Evolutionary conservation across 2,797 vertebrate species (phyloP).

Genomic region (Peromyscus attwateri): DNA sequence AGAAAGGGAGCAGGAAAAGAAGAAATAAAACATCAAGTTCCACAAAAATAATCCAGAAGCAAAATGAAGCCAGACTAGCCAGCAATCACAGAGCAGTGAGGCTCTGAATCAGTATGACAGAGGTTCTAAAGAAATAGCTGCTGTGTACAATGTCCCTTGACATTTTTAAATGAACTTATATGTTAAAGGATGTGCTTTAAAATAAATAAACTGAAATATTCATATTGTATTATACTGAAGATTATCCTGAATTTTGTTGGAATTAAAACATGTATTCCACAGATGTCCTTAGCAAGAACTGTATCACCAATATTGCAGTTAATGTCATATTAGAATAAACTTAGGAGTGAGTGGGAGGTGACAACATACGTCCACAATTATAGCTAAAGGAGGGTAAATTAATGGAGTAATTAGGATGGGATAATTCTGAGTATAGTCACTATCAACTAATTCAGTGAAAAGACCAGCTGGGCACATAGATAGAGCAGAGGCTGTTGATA

Average conservation of each 20-base stretch:
- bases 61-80: neutral
- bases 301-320: neutral
- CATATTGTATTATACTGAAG: neutral
- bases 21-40: neutral
- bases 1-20: neutral
- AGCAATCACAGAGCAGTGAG: neutral
- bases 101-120: neutral
- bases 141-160: neutral
- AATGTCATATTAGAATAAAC: conserved; percentile 16
- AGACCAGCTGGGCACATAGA: neutral
- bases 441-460: neutral
- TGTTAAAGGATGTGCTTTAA: neutral
- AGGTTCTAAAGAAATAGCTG: neutral
- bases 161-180: conserved; percentile 47
- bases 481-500: neutral
- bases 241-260: neutral
- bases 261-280: conserved; percentile 9
- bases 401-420: neutral
- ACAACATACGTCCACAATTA: conserved; percentile 8
- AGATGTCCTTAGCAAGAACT: conserved; percentile 34
- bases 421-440: neutral
- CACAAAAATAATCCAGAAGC: neutral
- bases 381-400: neutral
- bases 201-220: conserved; percentile 23
- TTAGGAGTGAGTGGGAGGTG: neutral